These are phyloP conservation scores for Nylanderia fulva DNA, from an alignment of 1,140 invertebrate genomes.

Conservation along the genomic window DNA sequence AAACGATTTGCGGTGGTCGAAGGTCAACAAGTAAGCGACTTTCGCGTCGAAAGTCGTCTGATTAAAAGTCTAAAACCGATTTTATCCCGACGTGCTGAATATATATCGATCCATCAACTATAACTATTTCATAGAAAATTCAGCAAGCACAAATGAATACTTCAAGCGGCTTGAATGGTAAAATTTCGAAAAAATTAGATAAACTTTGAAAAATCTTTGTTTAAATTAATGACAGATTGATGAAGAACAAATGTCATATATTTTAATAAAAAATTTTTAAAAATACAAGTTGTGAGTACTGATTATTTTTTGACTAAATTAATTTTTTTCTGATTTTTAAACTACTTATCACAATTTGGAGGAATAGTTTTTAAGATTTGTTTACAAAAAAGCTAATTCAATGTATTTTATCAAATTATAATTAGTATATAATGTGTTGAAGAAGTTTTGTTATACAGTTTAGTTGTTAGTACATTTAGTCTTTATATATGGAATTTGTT, in stretches of 20 bases:
- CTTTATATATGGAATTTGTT: neutral
- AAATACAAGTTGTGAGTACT: too few species aligned
- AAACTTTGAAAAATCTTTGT: too few species aligned
- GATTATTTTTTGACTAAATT: neutral
- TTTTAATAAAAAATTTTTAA: too few species aligned
- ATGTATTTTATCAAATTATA: neutral
- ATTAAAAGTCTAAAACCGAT: constrained; percentile 26
- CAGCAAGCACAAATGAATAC: neutral
- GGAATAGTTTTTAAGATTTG: neutral
- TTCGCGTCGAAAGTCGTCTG: neutral
- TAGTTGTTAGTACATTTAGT: neutral
- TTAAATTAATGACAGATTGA: too few species aligned
- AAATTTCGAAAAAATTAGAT: too few species aligned
- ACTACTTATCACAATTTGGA: neutral
- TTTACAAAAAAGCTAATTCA: neutral
- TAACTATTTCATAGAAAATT: neutral
- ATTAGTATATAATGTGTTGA: neutral
- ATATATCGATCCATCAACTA: neutral
- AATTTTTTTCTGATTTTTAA: neutral
- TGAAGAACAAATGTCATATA: too few species aligned
- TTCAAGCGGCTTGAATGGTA: neutral
- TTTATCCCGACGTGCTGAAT: neutral
- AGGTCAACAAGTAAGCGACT: constrained; percentile 31
- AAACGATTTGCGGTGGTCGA: constrained; percentile 34
- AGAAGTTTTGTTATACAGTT: neutral